Base-by-base conservation (phyloP, 2,797 vertebrate species). In the Capromys pilorides region DNA sequence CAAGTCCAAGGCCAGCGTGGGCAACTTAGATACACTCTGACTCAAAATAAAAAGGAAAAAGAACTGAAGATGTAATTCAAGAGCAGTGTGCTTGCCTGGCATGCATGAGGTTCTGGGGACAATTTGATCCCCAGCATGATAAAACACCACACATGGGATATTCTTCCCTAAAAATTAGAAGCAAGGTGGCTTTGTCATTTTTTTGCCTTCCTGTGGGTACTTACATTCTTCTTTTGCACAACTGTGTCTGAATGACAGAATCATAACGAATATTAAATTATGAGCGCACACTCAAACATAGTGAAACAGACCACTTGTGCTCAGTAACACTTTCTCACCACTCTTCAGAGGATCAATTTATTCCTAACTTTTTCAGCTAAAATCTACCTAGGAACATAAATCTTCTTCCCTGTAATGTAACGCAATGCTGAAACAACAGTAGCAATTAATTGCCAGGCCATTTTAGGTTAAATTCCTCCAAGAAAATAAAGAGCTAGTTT, bases 401-500 rank as follows among this genome's bases (percentile, higher is more conserved):
- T 96, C 93, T 94, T 90, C 87, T 88, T 93, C 57, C 10, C 77
- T 22, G 1, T 31, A 54, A 82, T 19, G 22, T 75, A 83, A 93
- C 26, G 26, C 66, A 66, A 57, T 59, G 82, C 85, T 54, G 0
- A 57, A 73, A 82, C 90, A 78, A 24, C 62, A 86, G 83, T 0
- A 0, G 79, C 54, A 92, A 82, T 94, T 96, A 92, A 96, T 97
- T 96, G 91, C 67, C 41, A 31, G 73, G 51, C 62, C 91, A 77
- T 90, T 88, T 54, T 28, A 71, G 79, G 79, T 91, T 94, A 14
- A 61, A 71, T 93, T 96, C 96, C 84, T 96, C 75, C 51, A 80
- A 96, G 95, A 97, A 97, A 96, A 97, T 96, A 96, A 97, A 94
- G 95, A 96, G 87, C 91, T 49, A 71, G 73, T 81, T 96, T 96